These are phyloP conservation scores for Melanchra persicariae DNA, from an alignment of 2,888 invertebrate genomes.

Conservation along the genomic window DNA sequence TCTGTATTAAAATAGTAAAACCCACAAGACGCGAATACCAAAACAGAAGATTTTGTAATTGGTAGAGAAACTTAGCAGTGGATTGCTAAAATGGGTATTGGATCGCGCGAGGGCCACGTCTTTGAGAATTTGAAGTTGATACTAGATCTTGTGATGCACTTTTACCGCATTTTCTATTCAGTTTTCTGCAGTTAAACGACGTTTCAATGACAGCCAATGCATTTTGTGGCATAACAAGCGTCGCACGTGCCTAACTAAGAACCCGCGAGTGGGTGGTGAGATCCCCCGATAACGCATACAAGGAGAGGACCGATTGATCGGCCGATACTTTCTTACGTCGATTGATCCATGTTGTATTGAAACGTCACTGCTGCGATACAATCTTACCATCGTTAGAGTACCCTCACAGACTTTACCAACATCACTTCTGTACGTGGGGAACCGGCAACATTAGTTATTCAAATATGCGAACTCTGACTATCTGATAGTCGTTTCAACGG, in stretches of 20 bases:
- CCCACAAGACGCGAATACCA: conserved; percentile 63
- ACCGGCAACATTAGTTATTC: conserved; percentile 84
- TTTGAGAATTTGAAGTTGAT: conserved; percentile 11
- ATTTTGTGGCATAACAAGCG: conserved; percentile 46
- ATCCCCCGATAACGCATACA: conserved; percentile 72
- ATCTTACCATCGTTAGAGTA: conserved; percentile 86
- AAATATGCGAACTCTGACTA: conserved; percentile 84
- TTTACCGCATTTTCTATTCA: conserved; percentile 30
- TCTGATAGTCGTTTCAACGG: conserved; percentile 81
- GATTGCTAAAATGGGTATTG: conserved; percentile 6
- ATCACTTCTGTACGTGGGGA: conserved; percentile 75
- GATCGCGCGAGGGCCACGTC: not conserved
- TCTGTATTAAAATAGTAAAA: conserved; percentile 63
- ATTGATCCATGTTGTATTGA: conserved; percentile 88
- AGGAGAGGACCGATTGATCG: conserved; percentile 74
- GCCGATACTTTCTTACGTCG: conserved; percentile 77
- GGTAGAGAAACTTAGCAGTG: conserved; percentile 19
- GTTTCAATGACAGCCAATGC: conserved; percentile 30
- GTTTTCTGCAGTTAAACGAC: conserved; percentile 24
- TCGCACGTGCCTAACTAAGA: conserved; percentile 71
- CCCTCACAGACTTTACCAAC: conserved; percentile 75
- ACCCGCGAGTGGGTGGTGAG: conserved; percentile 71
- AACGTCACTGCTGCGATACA: conserved; percentile 86
- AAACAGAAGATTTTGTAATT: conserved; percentile 37
- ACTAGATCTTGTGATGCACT: conserved; percentile 6